Evolutionary conservation across 2,888 invertebrate species (phyloP).

Genomic region (Trachelus stipa): DNA sequence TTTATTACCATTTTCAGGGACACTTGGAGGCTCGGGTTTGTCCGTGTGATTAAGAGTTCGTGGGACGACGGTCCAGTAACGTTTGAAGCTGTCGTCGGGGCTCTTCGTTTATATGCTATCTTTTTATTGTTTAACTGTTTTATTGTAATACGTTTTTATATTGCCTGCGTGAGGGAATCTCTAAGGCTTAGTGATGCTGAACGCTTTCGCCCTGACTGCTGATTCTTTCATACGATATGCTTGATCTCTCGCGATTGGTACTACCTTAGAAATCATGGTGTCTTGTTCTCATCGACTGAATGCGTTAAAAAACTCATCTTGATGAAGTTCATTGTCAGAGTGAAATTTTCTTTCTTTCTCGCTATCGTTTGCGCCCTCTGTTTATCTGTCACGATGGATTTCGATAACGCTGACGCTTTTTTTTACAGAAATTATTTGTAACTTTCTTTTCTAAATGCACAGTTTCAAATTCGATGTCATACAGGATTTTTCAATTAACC

Average conservation of each 20-base stretch:
- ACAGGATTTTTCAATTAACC: background rate
- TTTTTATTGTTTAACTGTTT: constrained; percentile 28
- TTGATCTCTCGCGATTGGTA: constrained; percentile 24
- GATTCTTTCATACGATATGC: constrained; percentile 28
- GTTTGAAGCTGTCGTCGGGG: constrained; percentile 27
- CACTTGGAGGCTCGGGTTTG: background rate
- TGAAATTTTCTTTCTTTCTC: background rate
- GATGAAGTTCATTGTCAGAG: constrained; percentile 9
- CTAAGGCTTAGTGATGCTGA: constrained; percentile 35
- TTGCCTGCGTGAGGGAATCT: constrained; percentile 27
- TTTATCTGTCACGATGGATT: background rate
- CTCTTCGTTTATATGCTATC: constrained; percentile 43
- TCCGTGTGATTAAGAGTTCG: background rate
- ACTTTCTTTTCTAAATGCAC: background rate
- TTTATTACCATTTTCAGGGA: constrained; percentile 1
- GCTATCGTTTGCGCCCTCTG: background rate
- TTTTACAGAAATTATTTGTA: background rate
- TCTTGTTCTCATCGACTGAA: background rate
- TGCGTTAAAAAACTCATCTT: background rate
- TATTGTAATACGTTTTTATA: constrained; percentile 23
- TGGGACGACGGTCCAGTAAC: constrained; percentile 5
- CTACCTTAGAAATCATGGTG: constrained; percentile 1
- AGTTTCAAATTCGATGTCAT: background rate
- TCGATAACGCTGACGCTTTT: background rate
- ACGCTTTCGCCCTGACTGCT: constrained; percentile 41